A percentile compares a stretch with the other conserved stretches of the same genome.
Conservation (phyloP, 2,888 invertebrate species). For the Acholoe squamosa region DNA sequence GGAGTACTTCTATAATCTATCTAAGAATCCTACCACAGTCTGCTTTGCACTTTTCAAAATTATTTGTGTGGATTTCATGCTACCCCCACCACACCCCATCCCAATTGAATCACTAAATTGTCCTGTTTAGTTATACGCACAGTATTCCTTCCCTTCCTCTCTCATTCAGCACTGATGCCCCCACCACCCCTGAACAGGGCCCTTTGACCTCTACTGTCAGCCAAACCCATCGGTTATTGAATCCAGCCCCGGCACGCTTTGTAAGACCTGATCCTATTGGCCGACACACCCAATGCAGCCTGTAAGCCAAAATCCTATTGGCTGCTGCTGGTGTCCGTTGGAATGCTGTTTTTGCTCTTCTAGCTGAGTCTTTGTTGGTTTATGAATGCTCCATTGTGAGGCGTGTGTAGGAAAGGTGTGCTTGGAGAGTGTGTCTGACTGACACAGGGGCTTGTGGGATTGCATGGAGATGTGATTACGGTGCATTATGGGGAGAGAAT, state of each 20-base stretch:
- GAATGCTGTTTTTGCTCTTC: not conserved
- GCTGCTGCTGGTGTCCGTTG: not conserved
- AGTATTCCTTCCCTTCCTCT: not conserved
- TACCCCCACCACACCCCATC: too few relatives aligned
- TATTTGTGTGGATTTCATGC: too few relatives aligned
- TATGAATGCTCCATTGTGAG: not conserved
- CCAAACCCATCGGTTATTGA: constrained; percentile 22
- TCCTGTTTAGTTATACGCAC: not conserved
- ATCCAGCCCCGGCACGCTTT: not conserved
- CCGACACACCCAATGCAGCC: not conserved
- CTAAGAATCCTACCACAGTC: too few relatives aligned
- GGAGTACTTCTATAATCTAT: too few relatives aligned
- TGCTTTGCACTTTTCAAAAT: too few relatives aligned
- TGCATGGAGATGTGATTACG: not conserved
- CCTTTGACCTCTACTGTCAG: constrained; percentile 17
- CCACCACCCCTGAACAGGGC: not conserved
- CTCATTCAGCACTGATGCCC: not conserved
- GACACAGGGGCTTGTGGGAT: not conserved
- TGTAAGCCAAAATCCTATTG: constrained; percentile 5
- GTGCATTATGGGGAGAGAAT: not conserved
- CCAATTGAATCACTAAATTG: not conserved
- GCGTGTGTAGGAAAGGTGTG: not conserved
- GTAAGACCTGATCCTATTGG: constrained; percentile 33
- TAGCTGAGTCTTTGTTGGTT: not conserved
- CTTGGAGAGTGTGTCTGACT: not conserved